A percentile compares a stretch with the other conserved stretches of the same genome.
Conservation (phyloP, 2,888 invertebrate genomes). For the Aporophyla lueneburgensis region DNA sequence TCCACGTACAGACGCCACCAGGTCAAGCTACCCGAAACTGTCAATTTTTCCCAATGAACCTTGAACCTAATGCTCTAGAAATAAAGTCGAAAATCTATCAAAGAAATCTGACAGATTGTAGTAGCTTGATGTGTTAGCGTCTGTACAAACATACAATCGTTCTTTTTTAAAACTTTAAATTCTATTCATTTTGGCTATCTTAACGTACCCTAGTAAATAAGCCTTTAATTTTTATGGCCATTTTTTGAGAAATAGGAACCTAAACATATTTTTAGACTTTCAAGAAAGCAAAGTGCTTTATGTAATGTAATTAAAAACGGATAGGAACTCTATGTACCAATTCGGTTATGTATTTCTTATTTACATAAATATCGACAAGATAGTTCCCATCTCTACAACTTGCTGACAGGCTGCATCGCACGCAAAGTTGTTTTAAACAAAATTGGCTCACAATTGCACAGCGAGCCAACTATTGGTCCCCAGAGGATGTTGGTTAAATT, state of each 20-base stretch:
- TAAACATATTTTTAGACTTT: background rate
- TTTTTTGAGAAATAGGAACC: background rate
- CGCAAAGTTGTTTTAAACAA: slow-evolving; percentile 67
- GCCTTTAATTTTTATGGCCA: background rate
- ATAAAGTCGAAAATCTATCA: too few species aligned
- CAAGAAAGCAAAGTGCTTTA: background rate
- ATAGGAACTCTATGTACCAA: too few species aligned
- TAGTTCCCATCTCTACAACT: slow-evolving; percentile 22
- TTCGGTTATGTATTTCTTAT: background rate
- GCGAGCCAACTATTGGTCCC: slow-evolving; percentile 40
- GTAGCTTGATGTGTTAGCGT: too few species aligned
- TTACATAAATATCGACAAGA: slow-evolving; percentile 20
- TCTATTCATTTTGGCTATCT: background rate
- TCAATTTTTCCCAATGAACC: too few species aligned
- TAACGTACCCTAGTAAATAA: background rate
- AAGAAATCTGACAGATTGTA: too few species aligned
- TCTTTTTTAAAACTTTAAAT: too few species aligned
- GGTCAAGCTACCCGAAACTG: too few species aligned
- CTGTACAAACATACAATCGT: too few species aligned
- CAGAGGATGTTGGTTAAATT: background rate
- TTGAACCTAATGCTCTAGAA: too few species aligned
- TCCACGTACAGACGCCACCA: too few species aligned
- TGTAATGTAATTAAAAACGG: too few species aligned
- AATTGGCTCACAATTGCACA: slow-evolving; percentile 66
- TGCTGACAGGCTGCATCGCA: slow-evolving; percentile 42